Base-by-base conservation (phyloP, 2,113 vertebrate species). In the Ploceus nigricollis region DNA sequence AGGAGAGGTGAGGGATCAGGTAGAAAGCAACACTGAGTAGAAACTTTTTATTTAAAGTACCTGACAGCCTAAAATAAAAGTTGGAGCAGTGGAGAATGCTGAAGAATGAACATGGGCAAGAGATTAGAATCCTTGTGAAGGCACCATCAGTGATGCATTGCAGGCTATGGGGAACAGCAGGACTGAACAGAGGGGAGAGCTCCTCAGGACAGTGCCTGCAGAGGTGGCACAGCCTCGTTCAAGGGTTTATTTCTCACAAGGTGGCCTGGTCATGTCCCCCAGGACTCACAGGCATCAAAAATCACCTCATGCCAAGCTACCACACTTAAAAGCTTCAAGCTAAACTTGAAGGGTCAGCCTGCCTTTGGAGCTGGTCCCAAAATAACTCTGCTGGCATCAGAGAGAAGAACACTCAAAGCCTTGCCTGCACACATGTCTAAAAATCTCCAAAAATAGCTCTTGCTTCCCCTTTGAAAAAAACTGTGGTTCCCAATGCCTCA, bases 401-500 rank as follows among this genome's bases (percentile, higher is more conserved):
- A 75, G 69, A 60, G 48, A 47, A 79, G 75, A 63, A 48, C 80
- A 68, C 82, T 86, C 51, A 61, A 45, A 94, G 80, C 66, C 57
- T 79, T 25, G 93, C 90, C 93, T 92, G 83, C 80, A 92, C 86
- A 76, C 54, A 45, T 90, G 86, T 84, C 86, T 87, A 28, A 89
- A 96, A 93, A 35, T 64, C 86, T 94, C 95, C 92, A 90, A 94
- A 97, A 97, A 96, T 96, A 96, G 96, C 91, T 95, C 64, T 71
- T 1, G 48, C 90, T 96, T 96, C 94, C 95, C 88, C 76, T 96
- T 82, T 90, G 90, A 94, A 92, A 96, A 93, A 72, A 77, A 22
- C 28, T 87, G 90, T 3, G 68, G 93, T 82, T 96, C 88, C 90
- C 65, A 71, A 18, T 68, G 80, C 88, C 90, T 94, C 93, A 95